Conservation (phyloP, 2,113 vertebrate genomes). For the Brachyistius frenatus region DNA sequence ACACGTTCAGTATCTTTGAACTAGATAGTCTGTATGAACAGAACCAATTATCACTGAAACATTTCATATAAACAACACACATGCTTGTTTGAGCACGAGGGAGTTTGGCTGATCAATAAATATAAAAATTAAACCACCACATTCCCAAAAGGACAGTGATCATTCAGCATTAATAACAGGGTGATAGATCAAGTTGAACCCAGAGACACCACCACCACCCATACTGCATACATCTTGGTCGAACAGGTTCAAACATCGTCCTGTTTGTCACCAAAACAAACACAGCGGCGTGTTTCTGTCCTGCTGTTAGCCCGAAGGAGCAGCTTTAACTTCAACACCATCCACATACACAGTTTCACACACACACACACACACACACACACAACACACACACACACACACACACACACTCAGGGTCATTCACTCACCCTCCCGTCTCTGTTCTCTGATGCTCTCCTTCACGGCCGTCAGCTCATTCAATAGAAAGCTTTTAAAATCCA, state of each 20-base stretch:
- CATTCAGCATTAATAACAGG: neutral
- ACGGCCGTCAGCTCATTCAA: conserved; percentile 8
- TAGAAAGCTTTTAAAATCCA: conserved; percentile 16
- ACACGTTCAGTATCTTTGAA: no score
- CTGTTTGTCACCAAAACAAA: conserved; percentile 31
- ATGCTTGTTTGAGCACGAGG: no score
- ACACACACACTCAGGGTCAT: conserved; percentile 42
- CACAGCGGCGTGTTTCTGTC: conserved; percentile 3
- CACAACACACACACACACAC: neutral
- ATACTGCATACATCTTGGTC: neutral
- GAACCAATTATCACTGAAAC: no score
- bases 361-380: conserved; percentile 63
- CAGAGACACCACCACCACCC: neutral
- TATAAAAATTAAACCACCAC: neutral
- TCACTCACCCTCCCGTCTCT: neutral
- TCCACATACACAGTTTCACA: conserved; percentile 25
- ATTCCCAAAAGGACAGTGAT: neutral
- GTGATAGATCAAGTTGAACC: neutral
- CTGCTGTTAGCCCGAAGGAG: neutral
- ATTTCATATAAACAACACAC: no score
- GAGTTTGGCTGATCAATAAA: no score
- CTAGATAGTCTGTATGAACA: no score
- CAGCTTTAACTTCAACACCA: neutral
- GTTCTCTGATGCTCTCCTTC: conserved; percentile 5
- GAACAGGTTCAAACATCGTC: conserved; percentile 15